Evolutionary conservation across 2,113 vertebrate genomes (phyloP), one percentile per base, ranked within the genome.

Genomic region (Bos javanicus): DNA sequence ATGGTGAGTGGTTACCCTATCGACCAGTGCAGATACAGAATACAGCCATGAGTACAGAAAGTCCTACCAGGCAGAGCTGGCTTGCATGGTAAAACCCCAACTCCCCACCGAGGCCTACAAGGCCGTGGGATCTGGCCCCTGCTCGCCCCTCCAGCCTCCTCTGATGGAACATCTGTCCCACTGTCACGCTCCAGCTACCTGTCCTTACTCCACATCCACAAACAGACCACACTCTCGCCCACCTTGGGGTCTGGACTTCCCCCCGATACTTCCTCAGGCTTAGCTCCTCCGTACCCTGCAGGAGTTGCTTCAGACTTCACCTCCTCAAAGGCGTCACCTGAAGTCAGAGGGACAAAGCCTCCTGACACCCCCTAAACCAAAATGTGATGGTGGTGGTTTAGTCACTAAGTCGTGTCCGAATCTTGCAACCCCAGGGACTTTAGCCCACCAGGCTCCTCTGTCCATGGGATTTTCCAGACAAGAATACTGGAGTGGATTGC

Each of bases 101-200:
- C 10, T 30, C 88, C 50, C 46, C 76, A 3, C 10, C 1, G 0
- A 19, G 36, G 26, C 62, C 54, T 6, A 3, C 26, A 11, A 23
- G n/a, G 17, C 7, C 1, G 0, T 0, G 2, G 25, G 6, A 62
- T 67, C 21, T 56, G 17, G 33, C 7, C 50, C 46, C 46, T 21
- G 59, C 12, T 76, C 2, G 2, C 11, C 5, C 12, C 21, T 30
- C 30, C 17, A 57, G 43, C 28, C 13, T 48, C 16, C 64, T 17
- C 39, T 76, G 16, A 19, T 0, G 4, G 78, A 64, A 87, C 8
- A 28, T 4, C 16, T 13, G 33, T 67, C 60, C 33, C 30, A 6
- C 1, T 16, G 3, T 46, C 56, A 21, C 0, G 3, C 52, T 92
- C 30, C 26, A 80, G 84, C 7, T 4, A 50, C 26, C 43, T 10